These are phyloP conservation scores for Papilio xuthus DNA, from an alignment of 1,140 invertebrate genomes.

Conservation along the genomic window DNA sequence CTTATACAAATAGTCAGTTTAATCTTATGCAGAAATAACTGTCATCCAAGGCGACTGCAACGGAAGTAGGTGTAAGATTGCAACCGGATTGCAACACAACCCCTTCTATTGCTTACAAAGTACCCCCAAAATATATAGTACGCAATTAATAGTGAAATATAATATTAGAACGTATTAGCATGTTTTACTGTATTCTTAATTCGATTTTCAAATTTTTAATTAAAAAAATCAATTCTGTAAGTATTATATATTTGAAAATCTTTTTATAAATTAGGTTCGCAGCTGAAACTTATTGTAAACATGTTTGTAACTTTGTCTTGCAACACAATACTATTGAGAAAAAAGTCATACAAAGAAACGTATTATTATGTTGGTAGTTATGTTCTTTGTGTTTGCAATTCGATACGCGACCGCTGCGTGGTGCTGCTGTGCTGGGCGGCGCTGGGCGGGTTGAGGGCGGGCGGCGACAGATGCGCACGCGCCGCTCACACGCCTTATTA, in stretches of 20 bases:
- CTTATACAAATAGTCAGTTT: not conserved
- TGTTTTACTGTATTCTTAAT: too few relatives aligned
- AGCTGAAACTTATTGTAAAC: not conserved
- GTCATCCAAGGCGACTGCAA: constrained; percentile 36
- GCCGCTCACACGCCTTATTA: constrained; percentile 48
- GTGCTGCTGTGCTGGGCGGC: constrained; percentile 43
- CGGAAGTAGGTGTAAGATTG: constrained; percentile 72
- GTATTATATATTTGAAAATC: too few relatives aligned
- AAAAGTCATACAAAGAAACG: constrained; percentile 34
- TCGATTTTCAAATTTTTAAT: too few relatives aligned
- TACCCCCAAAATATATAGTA: constrained; percentile 1
- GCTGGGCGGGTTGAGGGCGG: constrained; percentile 60
- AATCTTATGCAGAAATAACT: not conserved
- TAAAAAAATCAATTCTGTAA: too few relatives aligned
- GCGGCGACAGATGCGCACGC: constrained; percentile 63
- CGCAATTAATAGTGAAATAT: constrained; percentile 5
- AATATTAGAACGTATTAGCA: not conserved
- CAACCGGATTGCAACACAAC: constrained; percentile 60
- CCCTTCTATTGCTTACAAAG: constrained; percentile 47
- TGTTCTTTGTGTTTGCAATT: constrained; percentile 55
- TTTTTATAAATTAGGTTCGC: not conserved
- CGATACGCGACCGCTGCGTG: constrained; percentile 44
- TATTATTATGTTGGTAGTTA: constrained; percentile 47
- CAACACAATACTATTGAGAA: constrained; percentile 15
- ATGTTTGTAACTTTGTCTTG: constrained; percentile 10